A percentile compares a stretch with the other conserved stretches of the same genome.
Evolutionary conservation across 2,888 invertebrate species (phyloP).

Genomic region (Chymomyza fuscimana): DNA sequence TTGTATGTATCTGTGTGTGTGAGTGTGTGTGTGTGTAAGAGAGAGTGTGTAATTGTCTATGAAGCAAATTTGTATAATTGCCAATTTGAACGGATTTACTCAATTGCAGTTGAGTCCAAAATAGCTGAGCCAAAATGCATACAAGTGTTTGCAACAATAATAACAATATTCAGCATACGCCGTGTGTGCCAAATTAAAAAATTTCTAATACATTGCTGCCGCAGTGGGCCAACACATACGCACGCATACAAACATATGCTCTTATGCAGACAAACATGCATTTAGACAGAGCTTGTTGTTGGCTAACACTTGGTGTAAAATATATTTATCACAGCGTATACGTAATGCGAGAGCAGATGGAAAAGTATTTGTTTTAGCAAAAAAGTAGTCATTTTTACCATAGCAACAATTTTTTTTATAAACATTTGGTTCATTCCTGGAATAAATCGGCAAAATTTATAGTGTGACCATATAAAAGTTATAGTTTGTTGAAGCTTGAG

Average conservation of each 20-base stretch:
- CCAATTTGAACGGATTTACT: conserved; percentile 73
- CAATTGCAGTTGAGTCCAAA: conserved; percentile 50
- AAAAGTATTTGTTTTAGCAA: too few relatives aligned
- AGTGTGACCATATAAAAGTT: too few relatives aligned
- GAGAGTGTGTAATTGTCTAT: conserved; percentile 56
- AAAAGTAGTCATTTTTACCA: too few relatives aligned
- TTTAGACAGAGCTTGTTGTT: not conserved
- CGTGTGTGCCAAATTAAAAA: conserved; percentile 69
- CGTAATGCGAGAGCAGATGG: not conserved
- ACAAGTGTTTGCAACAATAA: not conserved
- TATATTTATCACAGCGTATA: not conserved
- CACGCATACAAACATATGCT: conserved; percentile 5
- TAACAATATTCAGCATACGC: conserved; percentile 46
- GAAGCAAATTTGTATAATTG: conserved; percentile 69
- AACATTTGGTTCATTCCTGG: too few relatives aligned
- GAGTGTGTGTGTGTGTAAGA: too few relatives aligned
- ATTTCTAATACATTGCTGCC: conserved; percentile 32
- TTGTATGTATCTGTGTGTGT: not conserved
- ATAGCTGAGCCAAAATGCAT: not conserved
- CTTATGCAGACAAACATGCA: not conserved
- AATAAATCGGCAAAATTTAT: too few relatives aligned
- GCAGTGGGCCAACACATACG: conserved; percentile 27
- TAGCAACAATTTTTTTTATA: too few relatives aligned
- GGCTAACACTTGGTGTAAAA: not conserved
- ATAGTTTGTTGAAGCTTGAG: too few relatives aligned